These are phyloP conservation scores for Thyatira batis DNA, from an alignment of 2,888 invertebrate genomes.

Conservation along the genomic window DNA sequence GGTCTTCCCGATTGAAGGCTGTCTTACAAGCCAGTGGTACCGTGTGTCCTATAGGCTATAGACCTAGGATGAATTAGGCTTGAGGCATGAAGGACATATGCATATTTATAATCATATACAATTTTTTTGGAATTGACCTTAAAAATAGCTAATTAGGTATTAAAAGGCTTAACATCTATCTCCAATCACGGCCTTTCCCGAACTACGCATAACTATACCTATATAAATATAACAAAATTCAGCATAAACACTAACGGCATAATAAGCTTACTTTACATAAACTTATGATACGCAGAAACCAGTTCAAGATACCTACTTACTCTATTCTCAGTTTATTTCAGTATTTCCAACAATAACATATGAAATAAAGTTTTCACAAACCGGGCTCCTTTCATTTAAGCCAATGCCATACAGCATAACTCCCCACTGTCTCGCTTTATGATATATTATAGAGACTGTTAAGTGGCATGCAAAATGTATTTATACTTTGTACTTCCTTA, in stretches of 20 bases:
- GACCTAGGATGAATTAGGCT: too few relatives aligned
- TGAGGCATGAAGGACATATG: too few relatives aligned
- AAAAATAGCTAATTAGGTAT: too few relatives aligned
- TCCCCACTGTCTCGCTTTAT: constrained; percentile 54
- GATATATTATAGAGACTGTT: constrained; percentile 72
- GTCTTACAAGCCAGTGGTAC: too few relatives aligned
- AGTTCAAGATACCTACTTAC: background rate
- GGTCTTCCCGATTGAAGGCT: too few relatives aligned
- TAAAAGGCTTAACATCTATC: too few relatives aligned
- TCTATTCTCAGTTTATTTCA: constrained; percentile 1
- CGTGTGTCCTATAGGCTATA: too few relatives aligned
- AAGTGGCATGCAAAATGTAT: constrained; percentile 81
- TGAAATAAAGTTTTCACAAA: constrained; percentile 16
- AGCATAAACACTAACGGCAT: background rate
- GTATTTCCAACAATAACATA: constrained; percentile 13
- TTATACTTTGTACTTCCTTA: constrained; percentile 79
- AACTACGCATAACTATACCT: too few relatives aligned
- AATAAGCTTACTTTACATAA: background rate
- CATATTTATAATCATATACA: too few relatives aligned
- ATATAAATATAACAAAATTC: too few relatives aligned
- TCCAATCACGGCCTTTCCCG: too few relatives aligned
- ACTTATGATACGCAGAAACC: background rate
- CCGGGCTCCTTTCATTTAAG: constrained; percentile 18
- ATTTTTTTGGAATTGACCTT: too few relatives aligned
- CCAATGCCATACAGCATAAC: constrained; percentile 39